A percentile compares a stretch with the other conserved stretches of the same genome.
phyloP scores from a whole-genome alignment of 2,797 vertebrate genomes.

The Enteromius argenteus region DNA sequence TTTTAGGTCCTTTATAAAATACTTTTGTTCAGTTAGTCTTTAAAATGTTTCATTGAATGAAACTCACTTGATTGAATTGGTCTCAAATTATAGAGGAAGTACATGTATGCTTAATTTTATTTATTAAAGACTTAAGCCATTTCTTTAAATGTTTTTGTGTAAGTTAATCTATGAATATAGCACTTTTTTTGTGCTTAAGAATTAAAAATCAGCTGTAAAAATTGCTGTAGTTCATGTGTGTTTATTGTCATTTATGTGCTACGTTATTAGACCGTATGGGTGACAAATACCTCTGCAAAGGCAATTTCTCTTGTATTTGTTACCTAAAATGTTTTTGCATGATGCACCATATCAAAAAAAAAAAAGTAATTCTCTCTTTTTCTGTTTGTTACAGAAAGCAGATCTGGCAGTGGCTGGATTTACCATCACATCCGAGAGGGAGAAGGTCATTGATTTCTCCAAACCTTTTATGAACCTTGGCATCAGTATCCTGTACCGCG shows the following conservation, averaged over 20 bases:
- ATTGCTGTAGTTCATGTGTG: neutral
- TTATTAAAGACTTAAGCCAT: neutral
- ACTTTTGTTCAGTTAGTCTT: neutral
- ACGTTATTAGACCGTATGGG: neutral
- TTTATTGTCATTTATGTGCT: neutral
- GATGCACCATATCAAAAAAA: neutral
- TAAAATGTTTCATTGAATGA: neutral
- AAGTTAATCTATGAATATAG: too few relatives aligned
- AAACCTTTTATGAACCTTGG: conserved; percentile 92
- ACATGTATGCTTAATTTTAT: neutral
- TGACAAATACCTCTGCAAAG: neutral
- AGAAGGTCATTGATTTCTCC: conserved; percentile 88
- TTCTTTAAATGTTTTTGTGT: neutral
- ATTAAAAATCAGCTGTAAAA: neutral
- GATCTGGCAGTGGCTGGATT: conserved; percentile 89
- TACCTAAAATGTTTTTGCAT: neutral
- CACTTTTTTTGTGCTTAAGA: neutral
- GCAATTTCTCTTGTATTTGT: neutral
- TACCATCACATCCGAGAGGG: conserved; percentile 90
- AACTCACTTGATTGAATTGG: neutral
- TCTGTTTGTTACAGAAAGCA: conserved; percentile 80
- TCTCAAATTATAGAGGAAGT: neutral
- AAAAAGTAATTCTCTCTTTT: neutral
- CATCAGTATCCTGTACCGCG: conserved; percentile 90
- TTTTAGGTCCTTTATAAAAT: neutral